These are phyloP conservation scores for Drepana falcataria DNA, from an alignment of 2,888 invertebrate species.

Conservation along the genomic window DNA sequence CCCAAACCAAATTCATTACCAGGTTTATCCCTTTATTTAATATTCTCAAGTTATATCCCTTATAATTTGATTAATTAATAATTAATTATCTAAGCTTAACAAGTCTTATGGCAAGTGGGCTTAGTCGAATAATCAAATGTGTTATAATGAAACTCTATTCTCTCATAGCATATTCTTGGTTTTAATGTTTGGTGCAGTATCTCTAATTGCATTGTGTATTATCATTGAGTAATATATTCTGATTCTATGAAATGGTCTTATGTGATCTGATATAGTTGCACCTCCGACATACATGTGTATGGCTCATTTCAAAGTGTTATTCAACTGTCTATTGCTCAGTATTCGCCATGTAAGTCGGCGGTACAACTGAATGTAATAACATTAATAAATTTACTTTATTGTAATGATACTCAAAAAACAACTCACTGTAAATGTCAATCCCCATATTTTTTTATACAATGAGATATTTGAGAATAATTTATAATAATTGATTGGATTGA, in stretches of 20 bases:
- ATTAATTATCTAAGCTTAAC: slow-evolving; percentile 48
- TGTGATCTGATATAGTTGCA: slow-evolving; percentile 35
- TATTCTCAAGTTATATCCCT: slow-evolving; percentile 30
- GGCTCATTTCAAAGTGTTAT: slow-evolving; percentile 3
- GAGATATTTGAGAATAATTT: slow-evolving; percentile 63
- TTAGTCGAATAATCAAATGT: slow-evolving; percentile 61
- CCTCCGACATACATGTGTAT: slow-evolving; percentile 48
- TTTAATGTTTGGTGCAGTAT: slow-evolving; percentile 77
- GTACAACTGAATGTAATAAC: slow-evolving; percentile 28
- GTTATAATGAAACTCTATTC: slow-evolving; percentile 53
- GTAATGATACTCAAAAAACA: slow-evolving; percentile 75
- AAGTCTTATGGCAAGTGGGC: slow-evolving; percentile 69
- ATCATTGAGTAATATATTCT: slow-evolving; percentile 63
- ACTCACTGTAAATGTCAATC: slow-evolving; percentile 63
- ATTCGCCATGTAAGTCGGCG: slow-evolving; percentile 42
- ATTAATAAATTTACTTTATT: slow-evolving; percentile 47
- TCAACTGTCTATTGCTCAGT: slow-evolving; percentile 5
- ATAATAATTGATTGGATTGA: slow-evolving; percentile 78
- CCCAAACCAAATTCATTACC: slow-evolving; percentile 43
- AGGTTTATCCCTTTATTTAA: slow-evolving; percentile 30
- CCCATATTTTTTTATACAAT: slow-evolving; percentile 46
- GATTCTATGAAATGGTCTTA: slow-evolving; percentile 45
- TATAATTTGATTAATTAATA: slow-evolving; percentile 36
- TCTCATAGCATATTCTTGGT: slow-evolving; percentile 69
- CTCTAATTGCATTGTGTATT: slow-evolving; percentile 77